Evolutionary conservation across 1,140 invertebrate species (phyloP), one percentile per base, ranked within the genome.

Genomic region (Lordiphosa clarofinis): DNA sequence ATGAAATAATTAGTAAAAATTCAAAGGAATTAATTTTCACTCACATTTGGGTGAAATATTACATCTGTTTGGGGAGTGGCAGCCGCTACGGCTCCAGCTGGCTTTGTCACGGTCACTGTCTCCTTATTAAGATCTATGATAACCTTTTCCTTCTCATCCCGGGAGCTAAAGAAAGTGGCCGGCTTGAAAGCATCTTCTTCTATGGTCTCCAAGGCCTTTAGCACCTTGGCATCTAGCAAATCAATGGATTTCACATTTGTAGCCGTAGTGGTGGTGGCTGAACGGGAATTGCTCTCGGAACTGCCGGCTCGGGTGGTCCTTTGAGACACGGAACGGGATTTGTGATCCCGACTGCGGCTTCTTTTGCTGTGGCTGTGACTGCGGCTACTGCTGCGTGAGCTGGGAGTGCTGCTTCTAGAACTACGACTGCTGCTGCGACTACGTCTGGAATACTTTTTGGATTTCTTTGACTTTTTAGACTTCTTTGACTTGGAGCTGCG

Each of bases 71-170:
- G 56, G 9, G 66, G 48, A 19, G 64, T 38, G 6, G 47, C 6
- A 31, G 72, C 62, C 0, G 35, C 37, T 2, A 43, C 43, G 10
- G 24, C 6, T 10, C 53, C 28, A 1, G 38, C 4, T 2, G 65
- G 49, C 35, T 82, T 82, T 4, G 69, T 48, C 11, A 88, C 33
- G 2, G 42, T 71, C 4, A 87, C 73, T 1, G 87, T 88, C 37
- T 88, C 82, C 7, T 57, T 78, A 6, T 87, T 69, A 0, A 87
- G 50, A 38, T 89, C 87, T 8, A 87, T 87, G n/a, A 87, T 69
- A 9, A 88, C 78, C 46, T 89, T 89, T 0, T 84, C 63, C 21
- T 65, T 37, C 1, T 73, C 68, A 0, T 87, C 81, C 1, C 71
- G 40, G 1, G 70, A 68, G 11, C 86, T 88, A 10, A 74, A 81